phyloP scores from a whole-genome alignment of 2,888 invertebrate genomes.

The Pristionchus exspectatus region DNA sequence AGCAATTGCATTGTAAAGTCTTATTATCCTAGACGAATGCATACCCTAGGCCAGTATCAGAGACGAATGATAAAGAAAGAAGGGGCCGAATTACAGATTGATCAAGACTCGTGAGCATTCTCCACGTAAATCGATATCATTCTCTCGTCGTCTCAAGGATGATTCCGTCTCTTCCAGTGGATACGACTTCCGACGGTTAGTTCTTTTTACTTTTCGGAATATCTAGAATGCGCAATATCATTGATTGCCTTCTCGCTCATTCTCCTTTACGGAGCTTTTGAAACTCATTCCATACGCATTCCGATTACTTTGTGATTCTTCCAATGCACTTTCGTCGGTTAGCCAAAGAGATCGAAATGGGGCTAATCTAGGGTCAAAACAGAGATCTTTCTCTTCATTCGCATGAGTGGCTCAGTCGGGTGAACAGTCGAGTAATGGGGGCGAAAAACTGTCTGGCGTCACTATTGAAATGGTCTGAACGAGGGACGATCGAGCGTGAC shows the following conservation, averaged over 20 bases:
- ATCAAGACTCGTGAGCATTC: constrained; percentile 62
- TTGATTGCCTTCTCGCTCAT: too few relatives aligned
- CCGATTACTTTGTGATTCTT: background rate
- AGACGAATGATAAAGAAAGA: background rate
- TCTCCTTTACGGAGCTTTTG: too few relatives aligned
- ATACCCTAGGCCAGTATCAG: too few relatives aligned
- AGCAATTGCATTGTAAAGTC: too few relatives aligned
- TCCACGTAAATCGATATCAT: constrained; percentile 51
- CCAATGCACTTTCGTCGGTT: constrained; percentile 52
- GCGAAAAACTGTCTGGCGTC: background rate
- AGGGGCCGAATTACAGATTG: constrained; percentile 57
- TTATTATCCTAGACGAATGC: background rate
- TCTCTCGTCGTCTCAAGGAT: constrained; percentile 48
- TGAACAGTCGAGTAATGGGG: background rate
- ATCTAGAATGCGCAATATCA: too few relatives aligned
- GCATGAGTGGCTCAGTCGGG: background rate
- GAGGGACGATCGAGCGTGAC: background rate
- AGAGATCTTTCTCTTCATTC: background rate
- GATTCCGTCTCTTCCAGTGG: constrained; percentile 51
- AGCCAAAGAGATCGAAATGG: background rate
- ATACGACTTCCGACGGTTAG: constrained; percentile 55
- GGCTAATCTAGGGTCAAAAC: background rate
- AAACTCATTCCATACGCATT: too few relatives aligned
- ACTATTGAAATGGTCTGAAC: background rate
- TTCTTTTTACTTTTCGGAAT: too few relatives aligned